phyloP scores from a whole-genome alignment of 64 coral and sea anemone species.

The Cladopsammia gracilis region DNA sequence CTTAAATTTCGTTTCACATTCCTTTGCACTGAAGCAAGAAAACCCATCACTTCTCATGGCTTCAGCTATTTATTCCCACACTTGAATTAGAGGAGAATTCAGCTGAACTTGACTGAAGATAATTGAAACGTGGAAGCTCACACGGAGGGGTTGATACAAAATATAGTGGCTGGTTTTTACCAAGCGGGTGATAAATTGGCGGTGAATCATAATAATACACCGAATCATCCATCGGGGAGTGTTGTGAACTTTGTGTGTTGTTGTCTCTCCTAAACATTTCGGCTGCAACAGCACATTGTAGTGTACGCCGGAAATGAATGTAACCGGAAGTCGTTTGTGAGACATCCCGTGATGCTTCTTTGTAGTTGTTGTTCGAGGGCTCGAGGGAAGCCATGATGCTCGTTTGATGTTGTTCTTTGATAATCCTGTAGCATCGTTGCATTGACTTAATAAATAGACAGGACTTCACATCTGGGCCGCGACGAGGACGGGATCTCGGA shows the following conservation, averaged over 20 bases:
- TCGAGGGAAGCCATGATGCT: no score
- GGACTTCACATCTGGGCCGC: no score
- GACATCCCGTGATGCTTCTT: no score
- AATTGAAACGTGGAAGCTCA: neutral
- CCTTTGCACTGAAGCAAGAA: slow-evolving; percentile 2
- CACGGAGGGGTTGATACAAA: neutral
- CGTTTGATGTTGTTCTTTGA: no score
- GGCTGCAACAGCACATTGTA: neutral
- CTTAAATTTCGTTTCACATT: slow-evolving; percentile 44
- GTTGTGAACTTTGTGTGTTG: neutral
- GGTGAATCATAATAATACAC: neutral
- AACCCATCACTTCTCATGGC: slow-evolving; percentile 5
- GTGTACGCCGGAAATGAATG: no score
- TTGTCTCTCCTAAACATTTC: neutral
- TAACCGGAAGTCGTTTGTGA: no score
- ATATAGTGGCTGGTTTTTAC: neutral
- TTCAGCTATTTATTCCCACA: slow-evolving; percentile 42
- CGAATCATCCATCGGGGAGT: neutral
- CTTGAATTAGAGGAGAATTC: neutral
- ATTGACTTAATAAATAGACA: no score
- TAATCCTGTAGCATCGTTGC: no score
- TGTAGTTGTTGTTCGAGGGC: no score
- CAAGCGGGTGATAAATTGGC: neutral
- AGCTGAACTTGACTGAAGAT: neutral
- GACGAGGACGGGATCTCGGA: no score